Evolutionary conservation across 2,888 invertebrate species (phyloP).

Genomic region (Drosophila infuscata): DNA sequence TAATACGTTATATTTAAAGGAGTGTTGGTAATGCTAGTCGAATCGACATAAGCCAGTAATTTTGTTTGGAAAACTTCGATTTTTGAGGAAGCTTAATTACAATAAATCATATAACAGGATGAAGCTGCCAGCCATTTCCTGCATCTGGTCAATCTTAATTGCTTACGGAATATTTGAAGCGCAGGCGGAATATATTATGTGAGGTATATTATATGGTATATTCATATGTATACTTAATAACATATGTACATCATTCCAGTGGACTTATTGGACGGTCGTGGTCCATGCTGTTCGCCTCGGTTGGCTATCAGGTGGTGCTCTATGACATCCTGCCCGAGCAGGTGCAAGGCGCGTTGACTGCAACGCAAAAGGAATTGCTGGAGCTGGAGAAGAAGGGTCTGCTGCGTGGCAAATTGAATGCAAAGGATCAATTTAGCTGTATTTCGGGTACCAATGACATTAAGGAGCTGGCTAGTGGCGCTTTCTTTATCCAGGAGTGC

Average conservation of each 20-base stretch:
- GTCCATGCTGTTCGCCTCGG: slow-evolving; percentile 98
- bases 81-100: too few species aligned
- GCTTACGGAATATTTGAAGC: too few species aligned
- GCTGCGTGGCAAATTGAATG: slow-evolving; percentile 91
- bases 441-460: slow-evolving; percentile 91
- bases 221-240: neutral
- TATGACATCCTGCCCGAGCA: slow-evolving; percentile 93
- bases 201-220: slow-evolving; percentile 55
- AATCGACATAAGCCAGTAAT: slow-evolving; percentile 12
- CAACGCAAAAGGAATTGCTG: slow-evolving; percentile 90
- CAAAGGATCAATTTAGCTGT: slow-evolving; percentile 90
- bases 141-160: too few species aligned
- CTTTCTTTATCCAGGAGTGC: slow-evolving; percentile 96
- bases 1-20: too few species aligned
- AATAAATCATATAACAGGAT: too few species aligned
- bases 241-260: slow-evolving; percentile 85
- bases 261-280: slow-evolving; percentile 98
- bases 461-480: slow-evolving; percentile 90
- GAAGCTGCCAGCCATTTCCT: too few species aligned
- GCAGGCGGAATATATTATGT: too few species aligned
- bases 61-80: too few species aligned
- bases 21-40: slow-evolving; percentile 18
- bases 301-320: slow-evolving; percentile 94
- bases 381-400: slow-evolving; percentile 90
- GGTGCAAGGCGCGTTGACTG: slow-evolving; percentile 90